phyloP scores from a whole-genome alignment of 2,888 invertebrate genomes.

The Acrobasis repandana region DNA sequence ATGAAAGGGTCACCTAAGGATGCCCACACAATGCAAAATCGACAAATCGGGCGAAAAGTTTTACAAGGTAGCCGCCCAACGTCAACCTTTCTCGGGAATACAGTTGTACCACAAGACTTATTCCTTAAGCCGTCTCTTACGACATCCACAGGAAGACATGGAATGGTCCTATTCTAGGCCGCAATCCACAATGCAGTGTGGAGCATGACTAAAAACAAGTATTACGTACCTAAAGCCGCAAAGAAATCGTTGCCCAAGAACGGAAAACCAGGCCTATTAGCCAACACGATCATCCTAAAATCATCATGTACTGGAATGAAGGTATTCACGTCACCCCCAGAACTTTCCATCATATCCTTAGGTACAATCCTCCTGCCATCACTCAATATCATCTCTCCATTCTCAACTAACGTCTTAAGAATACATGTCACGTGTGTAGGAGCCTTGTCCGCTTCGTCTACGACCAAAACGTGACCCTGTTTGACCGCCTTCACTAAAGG shows the following conservation, averaged over 20 bases:
- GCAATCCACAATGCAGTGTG: too few species aligned
- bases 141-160: too few species aligned
- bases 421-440: conserved; percentile 98
- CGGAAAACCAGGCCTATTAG: conserved; percentile 98
- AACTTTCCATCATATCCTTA: conserved; percentile 65
- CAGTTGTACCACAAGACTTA: too few species aligned
- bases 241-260: conserved; percentile 99
- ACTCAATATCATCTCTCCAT: conserved; percentile 96
- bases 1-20: too few species aligned
- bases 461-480: conserved; percentile 93
- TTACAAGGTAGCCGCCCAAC: too few species aligned
- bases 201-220: too few species aligned
- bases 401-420: conserved; percentile 96
- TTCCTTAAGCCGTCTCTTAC: too few species aligned
- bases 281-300: conserved; percentile 96
- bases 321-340: conserved; percentile 65
- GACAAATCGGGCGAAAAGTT: too few species aligned
- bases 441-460: conserved; percentile 99
- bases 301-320: conserved; percentile 94
- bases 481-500: conserved; percentile 96
- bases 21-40: too few species aligned
- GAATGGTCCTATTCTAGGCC: too few species aligned
- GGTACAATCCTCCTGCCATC: conserved; percentile 96
- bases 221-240: conserved; percentile 86
- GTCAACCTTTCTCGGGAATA: too few species aligned